phyloP scores from a whole-genome alignment of 2,113 vertebrate species.

The Coptodon rendalli region DNA sequence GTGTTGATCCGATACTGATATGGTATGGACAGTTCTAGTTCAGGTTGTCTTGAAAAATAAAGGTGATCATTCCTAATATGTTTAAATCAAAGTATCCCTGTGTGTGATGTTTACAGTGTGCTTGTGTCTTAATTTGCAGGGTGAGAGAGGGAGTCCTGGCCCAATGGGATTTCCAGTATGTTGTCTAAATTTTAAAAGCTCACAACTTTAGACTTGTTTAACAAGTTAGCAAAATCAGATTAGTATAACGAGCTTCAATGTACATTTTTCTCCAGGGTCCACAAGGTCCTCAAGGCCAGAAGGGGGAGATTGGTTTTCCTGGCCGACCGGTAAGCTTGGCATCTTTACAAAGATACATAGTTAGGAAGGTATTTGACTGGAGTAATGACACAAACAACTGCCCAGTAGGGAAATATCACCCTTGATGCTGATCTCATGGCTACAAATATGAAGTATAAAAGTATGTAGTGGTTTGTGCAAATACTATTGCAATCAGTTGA shows the following conservation, averaged over 20 bases:
- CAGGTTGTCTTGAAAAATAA: too few species aligned
- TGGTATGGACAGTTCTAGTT: background rate
- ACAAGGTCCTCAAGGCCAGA: conserved; percentile 74
- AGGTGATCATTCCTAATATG: background rate
- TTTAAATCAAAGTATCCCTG: background rate
- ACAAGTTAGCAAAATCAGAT: background rate
- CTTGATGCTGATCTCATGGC: background rate
- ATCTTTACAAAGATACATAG: background rate
- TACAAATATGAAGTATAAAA: background rate
- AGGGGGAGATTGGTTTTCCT: conserved; percentile 93
- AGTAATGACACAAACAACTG: background rate
- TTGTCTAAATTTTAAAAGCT: background rate
- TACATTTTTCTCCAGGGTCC: conserved; percentile 71
- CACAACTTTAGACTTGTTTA: background rate
- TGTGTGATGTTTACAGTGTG: background rate
- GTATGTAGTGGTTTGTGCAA: background rate
- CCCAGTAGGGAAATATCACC: background rate
- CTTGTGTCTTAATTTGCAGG: conserved; percentile 34
- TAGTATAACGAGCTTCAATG: background rate
- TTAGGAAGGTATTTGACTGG: background rate
- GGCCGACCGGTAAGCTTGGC: conserved; percentile 84
- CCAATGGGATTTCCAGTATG: conserved; percentile 64
- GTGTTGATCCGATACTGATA: background rate
- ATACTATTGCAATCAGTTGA: background rate
- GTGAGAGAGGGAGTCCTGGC: conserved; percentile 58